Conservation (phyloP, 1,140 invertebrate species). For the Subanguina moxae region DNA sequence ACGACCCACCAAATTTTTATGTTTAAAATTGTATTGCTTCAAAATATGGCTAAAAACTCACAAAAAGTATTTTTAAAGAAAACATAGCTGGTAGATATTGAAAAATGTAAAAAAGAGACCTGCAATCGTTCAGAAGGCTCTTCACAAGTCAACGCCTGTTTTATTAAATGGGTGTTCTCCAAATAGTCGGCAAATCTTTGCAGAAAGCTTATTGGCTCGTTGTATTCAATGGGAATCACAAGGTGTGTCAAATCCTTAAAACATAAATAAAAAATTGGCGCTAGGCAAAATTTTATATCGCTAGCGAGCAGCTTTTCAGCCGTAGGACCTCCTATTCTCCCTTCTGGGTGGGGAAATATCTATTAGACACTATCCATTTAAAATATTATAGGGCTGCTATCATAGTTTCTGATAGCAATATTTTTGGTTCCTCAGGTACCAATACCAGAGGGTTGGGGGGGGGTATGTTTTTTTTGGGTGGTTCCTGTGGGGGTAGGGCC, state of each 20-base stretch:
- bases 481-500: too few relatives aligned
- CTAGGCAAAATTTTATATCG: too few relatives aligned
- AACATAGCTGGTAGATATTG: background rate
- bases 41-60: background rate
- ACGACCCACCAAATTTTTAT: background rate
- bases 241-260: slow-evolving; percentile 82
- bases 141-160: slow-evolving; percentile 70
- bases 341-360: too few relatives aligned
- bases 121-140: slow-evolving; percentile 77
- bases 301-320: too few relatives aligned
- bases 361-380: too few relatives aligned
- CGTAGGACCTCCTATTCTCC: too few relatives aligned
- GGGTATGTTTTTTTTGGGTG: too few relatives aligned
- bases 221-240: slow-evolving; percentile 93
- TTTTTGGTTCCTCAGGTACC: too few relatives aligned
- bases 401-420: too few relatives aligned
- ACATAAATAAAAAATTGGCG: background rate
- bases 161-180: slow-evolving; percentile 81
- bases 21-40: background rate
- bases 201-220: slow-evolving; percentile 90
- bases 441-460: too few relatives aligned
- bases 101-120: slow-evolving; percentile 62
- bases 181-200: slow-evolving; percentile 90
- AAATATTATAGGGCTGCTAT: too few relatives aligned
- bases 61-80: slow-evolving; percentile 1